A percentile compares a stretch with the other conserved stretches of the same genome.
Evolutionary conservation across 1,140 invertebrate genomes (phyloP).

Genomic region (Telenomus remus): DNA sequence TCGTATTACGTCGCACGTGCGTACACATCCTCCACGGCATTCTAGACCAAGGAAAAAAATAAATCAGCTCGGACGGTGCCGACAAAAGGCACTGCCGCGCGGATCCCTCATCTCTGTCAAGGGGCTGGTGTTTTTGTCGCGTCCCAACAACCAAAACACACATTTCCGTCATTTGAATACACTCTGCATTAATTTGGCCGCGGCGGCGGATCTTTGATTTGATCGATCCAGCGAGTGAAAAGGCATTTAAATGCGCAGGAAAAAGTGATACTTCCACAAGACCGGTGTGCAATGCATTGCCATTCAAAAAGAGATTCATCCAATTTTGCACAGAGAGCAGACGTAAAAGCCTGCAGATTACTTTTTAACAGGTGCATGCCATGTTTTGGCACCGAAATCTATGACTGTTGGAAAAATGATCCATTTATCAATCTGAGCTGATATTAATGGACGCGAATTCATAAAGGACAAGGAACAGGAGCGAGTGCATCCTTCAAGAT

Average conservation of each 20-base stretch:
- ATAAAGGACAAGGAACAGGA: conserved; percentile 3
- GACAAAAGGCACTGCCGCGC: conserved; percentile 24
- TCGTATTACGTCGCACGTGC: conserved; percentile 32
- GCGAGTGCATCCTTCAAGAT: conserved; percentile 6
- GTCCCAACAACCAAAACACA: conserved; percentile 15
- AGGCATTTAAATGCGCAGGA: conserved; percentile 63
- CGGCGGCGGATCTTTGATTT: conserved; percentile 29
- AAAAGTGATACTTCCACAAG: conserved; percentile 53
- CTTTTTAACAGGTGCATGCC: conserved; percentile 49
- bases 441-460: conserved; percentile 26
- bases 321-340: conserved; percentile 63
- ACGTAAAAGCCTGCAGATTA: conserved; percentile 59
- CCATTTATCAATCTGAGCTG: conserved; percentile 28
- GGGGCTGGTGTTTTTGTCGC: conserved; percentile 28
- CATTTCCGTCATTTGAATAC: conserved; percentile 38
- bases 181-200: conserved; percentile 37
- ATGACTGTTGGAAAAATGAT: conserved; percentile 29
- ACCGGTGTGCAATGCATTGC: conserved; percentile 61
- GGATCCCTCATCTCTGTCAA: not conserved
- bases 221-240: conserved; percentile 51
- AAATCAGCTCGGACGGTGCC: conserved; percentile 30
- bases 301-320: conserved; percentile 51
- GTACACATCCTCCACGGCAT: conserved; percentile 19
- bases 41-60: conserved; percentile 26
- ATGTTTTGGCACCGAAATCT: conserved; percentile 15